Conservation (phyloP, 2,113 vertebrate genomes). For the Geothlypis trichas region DNA sequence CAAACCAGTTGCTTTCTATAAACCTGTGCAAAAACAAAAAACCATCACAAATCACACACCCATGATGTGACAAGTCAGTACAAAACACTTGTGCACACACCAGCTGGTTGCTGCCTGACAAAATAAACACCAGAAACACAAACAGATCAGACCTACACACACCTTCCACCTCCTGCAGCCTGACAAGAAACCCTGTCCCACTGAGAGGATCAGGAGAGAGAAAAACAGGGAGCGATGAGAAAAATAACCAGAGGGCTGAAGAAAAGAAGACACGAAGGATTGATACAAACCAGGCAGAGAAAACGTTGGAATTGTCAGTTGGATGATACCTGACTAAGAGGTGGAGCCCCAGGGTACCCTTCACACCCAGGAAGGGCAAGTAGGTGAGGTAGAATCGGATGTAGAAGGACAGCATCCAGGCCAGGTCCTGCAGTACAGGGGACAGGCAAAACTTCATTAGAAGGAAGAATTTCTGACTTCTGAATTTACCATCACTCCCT, state of each 20-base stretch:
- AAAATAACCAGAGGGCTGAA: neutral
- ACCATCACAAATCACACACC: neutral
- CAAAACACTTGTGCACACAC: neutral
- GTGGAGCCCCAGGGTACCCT: conserved; percentile 72
- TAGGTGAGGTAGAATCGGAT: conserved; percentile 73
- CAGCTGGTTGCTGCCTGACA: neutral
- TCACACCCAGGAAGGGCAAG: conserved; percentile 71
- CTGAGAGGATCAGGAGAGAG: neutral
- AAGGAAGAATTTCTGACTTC: neutral
- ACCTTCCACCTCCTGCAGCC: neutral
- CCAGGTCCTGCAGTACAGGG: conserved; percentile 69
- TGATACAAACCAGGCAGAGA: neutral
- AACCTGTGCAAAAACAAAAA: conserved; percentile 53
- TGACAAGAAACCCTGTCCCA: neutral
- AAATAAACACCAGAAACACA: neutral
- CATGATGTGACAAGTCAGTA: neutral
- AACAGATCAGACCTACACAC: neutral
- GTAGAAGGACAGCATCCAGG: conserved; percentile 83
- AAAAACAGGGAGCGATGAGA: neutral
- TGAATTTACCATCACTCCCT: neutral
- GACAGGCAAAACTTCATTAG: neutral
- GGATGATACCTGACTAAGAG: conserved; percentile 74
- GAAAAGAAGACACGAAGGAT: neutral
- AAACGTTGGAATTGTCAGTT: neutral
- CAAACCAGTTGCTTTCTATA: conserved; percentile 81